These are phyloP conservation scores for Chlorodrepanis virens DNA, from an alignment of 2,113 vertebrate species.

Conservation along the genomic window DNA sequence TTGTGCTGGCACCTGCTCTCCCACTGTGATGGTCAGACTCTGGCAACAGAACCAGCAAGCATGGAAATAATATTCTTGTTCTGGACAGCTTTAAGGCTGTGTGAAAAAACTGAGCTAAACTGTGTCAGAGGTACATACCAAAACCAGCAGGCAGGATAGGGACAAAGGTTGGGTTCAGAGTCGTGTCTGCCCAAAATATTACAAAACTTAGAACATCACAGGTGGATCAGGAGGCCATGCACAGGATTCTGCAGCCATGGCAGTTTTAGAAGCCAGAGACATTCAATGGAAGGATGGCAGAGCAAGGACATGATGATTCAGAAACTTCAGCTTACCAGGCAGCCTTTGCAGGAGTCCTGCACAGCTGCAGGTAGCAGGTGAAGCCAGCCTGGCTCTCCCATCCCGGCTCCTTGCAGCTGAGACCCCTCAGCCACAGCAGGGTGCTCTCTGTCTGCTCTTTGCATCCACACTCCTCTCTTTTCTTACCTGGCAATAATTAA, in stretches of 20 bases:
- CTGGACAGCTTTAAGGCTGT: neutral
- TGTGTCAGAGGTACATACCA: neutral
- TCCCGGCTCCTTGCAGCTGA: neutral
- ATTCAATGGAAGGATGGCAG: neutral
- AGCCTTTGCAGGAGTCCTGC: neutral
- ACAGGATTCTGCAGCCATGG: neutral
- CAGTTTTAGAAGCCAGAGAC: neutral
- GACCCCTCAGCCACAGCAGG: neutral
- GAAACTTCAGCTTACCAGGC: neutral
- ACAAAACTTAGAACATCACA: neutral
- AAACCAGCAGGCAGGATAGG: neutral
- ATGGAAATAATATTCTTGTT: neutral
- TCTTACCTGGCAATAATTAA: neutral
- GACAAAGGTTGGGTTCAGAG: neutral
- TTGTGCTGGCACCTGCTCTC: neutral
- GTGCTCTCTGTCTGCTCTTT: neutral
- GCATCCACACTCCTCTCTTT: neutral
- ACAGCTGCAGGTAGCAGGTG: neutral
- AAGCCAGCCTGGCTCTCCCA: neutral
- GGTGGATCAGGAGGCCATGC: neutral
- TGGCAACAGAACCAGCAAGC: neutral
- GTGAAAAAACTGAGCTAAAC: neutral
- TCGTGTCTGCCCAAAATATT: neutral
- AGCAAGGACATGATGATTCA: accelerated
- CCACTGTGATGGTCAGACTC: neutral